Evolutionary conservation across 2,797 vertebrate genomes (phyloP), one percentile per base, ranked within the genome.

Genomic region (Schizothorax lantsangensis): DNA sequence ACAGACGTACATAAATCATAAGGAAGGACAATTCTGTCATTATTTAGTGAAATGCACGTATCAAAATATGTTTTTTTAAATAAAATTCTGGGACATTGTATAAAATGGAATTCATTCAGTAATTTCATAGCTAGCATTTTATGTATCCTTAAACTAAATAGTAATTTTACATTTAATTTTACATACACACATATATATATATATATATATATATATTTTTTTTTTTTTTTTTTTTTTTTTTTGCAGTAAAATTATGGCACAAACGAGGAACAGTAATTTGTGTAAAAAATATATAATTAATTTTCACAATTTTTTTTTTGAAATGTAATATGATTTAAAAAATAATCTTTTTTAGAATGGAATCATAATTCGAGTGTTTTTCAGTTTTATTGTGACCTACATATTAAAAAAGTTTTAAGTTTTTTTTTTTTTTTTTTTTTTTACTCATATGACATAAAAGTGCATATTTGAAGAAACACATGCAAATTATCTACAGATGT

Each of bases 381-480:
- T 30, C 6, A n/a, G 49, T 17, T 52, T 6, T 30, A 64, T 26
- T 30, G n/a, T 74, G 43, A 49, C 45, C n/a, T 49, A 17, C 6
- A 26, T 57, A 21, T 49, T 17, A 6, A 49, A 49, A 17, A 17
- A 14, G 12, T 26, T 73, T 47, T 74, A 23, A 38, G 12, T 19
- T 5, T 71, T 2, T 21, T 69, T 30, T 30, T 1, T 4, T 75
- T 75, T 30, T 75, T 74, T 9, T 7, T 74, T 0, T 17, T 30
- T 3, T 26, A 26, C 26, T 52, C 73, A 30, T 36, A 40, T 12
- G 10, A 36, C 23, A 54, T 47, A 33, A 64, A 66, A 54, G 59
- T 38, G 23, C 10, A 57, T n/a, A 85, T 8, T 57, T 71, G 49
- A 85, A 79, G 17, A 85, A 85, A 85, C 84, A 71, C 66, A 33